Evolutionary conservation across 37 sponge, comb jelly and placozoan genomes (phyloP), one percentile per base, ranked within the genome.

Genomic region (Cladorhizidae sp.): DNA sequence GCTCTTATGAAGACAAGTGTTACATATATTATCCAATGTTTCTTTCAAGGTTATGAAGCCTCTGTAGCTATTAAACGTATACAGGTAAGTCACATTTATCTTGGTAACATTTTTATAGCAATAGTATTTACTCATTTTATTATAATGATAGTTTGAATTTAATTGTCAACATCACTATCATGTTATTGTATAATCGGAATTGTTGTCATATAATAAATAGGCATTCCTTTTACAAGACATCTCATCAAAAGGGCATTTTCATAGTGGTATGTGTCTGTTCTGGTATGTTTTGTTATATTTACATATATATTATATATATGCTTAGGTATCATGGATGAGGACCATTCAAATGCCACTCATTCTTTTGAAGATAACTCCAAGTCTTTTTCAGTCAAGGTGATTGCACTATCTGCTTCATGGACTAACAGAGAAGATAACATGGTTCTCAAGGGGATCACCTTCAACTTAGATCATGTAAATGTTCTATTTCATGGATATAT

Each of bases 61-160:
- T 51, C 28, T 52, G 94, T 93, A 7, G 87, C 84, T 22, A 25
- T 89, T 42, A 64, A 64, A 18, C 70, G 94, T 67, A 86, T 93
- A 61, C 73, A 86, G 83, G 90, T 89, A 37, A 29, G 52, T 21
- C 22, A 0, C 6, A 61, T 29, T 29, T 28, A 61, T 72, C 18
- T 72, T 7, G n/a, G 20, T 21, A 25, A 21, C 29, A 67, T 9
- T 36, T 18, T 8, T 20, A 32, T 36, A 37, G 8, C 5, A 67
- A 37, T 31, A 67, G 26, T 5, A 20, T 28, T 67, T 8, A 38
- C 6, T 36, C 3, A 67, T 28, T 3, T 3, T 67, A 29, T 18
- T 64, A 25, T 25, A 64, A 18, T 64, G 6, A 38, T 67, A 31
- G 15, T 9, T 28, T 28, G n/a, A 59, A 59, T 59, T 59, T 45